Conservation (phyloP, 37 sponge, comb jelly and placozoan genomes). For the Crambe crambe region DNA sequence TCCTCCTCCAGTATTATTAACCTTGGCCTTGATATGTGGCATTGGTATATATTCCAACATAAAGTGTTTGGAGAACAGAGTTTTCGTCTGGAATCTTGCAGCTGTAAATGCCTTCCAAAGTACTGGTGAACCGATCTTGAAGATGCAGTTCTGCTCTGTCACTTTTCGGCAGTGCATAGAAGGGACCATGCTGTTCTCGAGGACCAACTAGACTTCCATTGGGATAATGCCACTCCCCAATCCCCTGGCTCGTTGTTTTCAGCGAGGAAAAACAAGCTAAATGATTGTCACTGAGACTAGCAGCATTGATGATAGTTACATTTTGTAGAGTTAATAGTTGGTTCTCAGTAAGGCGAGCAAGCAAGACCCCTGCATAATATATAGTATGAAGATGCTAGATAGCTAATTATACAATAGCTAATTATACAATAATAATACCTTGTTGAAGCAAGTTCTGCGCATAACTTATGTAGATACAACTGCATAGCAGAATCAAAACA, state of each 20-base stretch:
- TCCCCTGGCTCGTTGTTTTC: neutral
- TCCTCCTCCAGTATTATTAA: no score
- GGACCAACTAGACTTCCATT: neutral
- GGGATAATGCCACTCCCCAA: constrained; percentile 1
- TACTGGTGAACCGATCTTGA: neutral
- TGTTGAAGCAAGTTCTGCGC: no score
- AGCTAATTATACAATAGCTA: no score
- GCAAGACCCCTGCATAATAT: no score
- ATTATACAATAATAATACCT: no score
- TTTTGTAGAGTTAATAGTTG: no score
- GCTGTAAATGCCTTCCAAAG: constrained; percentile 37
- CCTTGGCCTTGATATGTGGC: neutral
- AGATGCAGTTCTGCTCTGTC: neutral
- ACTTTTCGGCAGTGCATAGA: neutral
- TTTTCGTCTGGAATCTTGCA: constrained; percentile 33
- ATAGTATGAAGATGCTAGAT: no score
- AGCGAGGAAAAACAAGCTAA: neutral
- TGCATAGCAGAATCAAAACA: no score
- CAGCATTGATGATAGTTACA: neutral
- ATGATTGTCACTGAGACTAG: neutral
- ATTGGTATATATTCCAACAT: constrained; percentile 27
- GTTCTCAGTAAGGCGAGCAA: no score
- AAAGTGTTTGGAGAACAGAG: constrained; percentile 3
- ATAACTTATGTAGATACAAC: no score
- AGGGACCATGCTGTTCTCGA: neutral